These are phyloP conservation scores for Gryllus bimaculatus DNA, from an alignment of 1,140 invertebrate species.

Conservation along the genomic window DNA sequence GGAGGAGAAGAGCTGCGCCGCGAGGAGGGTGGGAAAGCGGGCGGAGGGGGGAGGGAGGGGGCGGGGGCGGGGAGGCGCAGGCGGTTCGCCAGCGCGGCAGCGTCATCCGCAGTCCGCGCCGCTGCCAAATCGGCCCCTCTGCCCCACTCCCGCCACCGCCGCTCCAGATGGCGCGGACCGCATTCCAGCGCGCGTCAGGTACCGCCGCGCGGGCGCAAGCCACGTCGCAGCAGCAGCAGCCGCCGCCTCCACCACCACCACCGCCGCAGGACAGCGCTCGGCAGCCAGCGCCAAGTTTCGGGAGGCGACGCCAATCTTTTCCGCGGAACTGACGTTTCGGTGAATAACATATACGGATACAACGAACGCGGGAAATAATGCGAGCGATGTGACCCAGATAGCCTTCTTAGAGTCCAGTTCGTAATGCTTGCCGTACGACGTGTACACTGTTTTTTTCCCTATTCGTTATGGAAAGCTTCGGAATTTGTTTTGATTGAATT, in stretches of 20 bases:
- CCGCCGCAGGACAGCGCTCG: background rate
- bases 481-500: too few relatives aligned
- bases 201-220: background rate
- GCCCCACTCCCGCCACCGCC: background rate
- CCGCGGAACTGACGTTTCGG: background rate
- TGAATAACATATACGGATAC: background rate
- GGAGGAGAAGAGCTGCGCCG: too few relatives aligned
- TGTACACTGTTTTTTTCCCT: too few relatives aligned
- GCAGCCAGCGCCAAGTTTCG: too few relatives aligned
- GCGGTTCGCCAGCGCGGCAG: background rate
- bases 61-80: background rate
- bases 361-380: background rate
- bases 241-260: background rate
- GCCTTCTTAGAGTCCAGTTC: too few relatives aligned
- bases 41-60: background rate
- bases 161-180: constrained; percentile 1
- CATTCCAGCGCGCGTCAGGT: constrained; percentile 2
- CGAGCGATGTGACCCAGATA: too few relatives aligned
- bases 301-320: background rate
- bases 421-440: too few relatives aligned
- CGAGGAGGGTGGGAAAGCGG: too few relatives aligned
- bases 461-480: too few relatives aligned
- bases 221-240: background rate
- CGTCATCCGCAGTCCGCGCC: background rate
- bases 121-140: background rate